A percentile compares a stretch with the other conserved stretches of the same genome.
Evolutionary conservation across 2,888 invertebrate genomes (phyloP).

Genomic region (Teleogryllus oceanicus): DNA sequence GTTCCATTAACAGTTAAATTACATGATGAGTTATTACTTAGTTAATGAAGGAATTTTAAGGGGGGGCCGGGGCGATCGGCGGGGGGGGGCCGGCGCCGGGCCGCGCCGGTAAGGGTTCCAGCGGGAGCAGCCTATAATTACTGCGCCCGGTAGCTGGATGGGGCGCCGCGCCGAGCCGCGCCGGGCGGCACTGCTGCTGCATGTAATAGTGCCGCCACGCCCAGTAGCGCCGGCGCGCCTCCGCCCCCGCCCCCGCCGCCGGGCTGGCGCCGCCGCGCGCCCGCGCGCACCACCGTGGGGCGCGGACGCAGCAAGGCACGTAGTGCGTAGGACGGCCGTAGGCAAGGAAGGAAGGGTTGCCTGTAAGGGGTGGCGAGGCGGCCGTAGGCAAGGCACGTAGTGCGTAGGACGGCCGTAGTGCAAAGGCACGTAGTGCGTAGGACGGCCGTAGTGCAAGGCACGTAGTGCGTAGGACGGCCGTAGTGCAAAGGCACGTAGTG

Average conservation of each 20-base stretch:
- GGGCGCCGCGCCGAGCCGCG: neutral
- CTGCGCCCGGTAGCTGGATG: neutral
- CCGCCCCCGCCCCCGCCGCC: neutral
- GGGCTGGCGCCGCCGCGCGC: neutral
- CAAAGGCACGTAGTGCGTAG: no score
- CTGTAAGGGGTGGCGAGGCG: no score
- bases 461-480: no score
- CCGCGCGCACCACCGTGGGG: neutral
- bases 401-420: no score
- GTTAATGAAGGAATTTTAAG: neutral
- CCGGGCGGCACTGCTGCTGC: neutral
- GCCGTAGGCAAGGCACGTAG: no score
- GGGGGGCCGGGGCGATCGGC: neutral
- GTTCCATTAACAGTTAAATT: neutral
- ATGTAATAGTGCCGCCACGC: neutral
- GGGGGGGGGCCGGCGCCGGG: neutral
- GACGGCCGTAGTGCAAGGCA: no score
- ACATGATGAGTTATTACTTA: neutral
- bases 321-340: no score
- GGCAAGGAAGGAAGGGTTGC: no score
- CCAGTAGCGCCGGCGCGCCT: neutral
- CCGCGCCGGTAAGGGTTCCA: neutral
- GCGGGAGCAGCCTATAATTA: neutral
- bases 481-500: no score
- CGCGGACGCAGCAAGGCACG: no score